A percentile compares a stretch with the other conserved stretches of the same genome.
These are phyloP conservation scores for Drosophila pegasa DNA, from an alignment of 2,888 invertebrate genomes.

Conservation along the genomic window DNA sequence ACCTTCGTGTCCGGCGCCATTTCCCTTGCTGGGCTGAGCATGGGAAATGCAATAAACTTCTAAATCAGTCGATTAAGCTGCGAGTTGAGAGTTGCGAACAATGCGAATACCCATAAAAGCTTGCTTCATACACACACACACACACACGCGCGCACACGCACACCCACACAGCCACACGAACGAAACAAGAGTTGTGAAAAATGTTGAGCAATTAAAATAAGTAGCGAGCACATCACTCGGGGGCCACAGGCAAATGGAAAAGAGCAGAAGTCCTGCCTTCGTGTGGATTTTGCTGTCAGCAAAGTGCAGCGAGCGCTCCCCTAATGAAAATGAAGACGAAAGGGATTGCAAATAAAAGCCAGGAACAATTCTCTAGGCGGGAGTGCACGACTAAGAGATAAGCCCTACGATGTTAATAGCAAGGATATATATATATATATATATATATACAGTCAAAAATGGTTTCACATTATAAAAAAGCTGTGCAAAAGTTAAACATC, in stretches of 20 bases:
- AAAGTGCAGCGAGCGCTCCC: constrained; percentile 32
- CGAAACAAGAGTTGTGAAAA: constrained; percentile 63
- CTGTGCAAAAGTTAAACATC: no score
- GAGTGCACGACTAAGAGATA: not conserved
- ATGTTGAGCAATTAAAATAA: constrained; percentile 78
- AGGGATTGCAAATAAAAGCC: not conserved
- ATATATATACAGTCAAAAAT: no score
- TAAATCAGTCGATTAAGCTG: constrained; percentile 78
- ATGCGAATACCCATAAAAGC: constrained; percentile 61
- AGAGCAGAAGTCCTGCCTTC: constrained; percentile 36
- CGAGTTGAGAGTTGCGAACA: constrained; percentile 57
- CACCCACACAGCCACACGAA: constrained; percentile 20
- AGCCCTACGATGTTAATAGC: not conserved
- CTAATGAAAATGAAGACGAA: constrained; percentile 36
- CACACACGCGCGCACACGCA: constrained; percentile 12
- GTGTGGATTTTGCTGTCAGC: constrained; percentile 61
- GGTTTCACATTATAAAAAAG: no score
- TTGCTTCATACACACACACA: constrained; percentile 21
- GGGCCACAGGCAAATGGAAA: constrained; percentile 2
- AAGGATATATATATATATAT: no score
- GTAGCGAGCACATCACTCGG: constrained; percentile 51
- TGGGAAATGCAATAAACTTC: constrained; percentile 76
- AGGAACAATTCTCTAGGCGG: not conserved
- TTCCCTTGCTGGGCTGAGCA: constrained; percentile 54
- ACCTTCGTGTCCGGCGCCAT: constrained; percentile 74